Percentiles rank a stretch among this genome's conserved stretches.
Conservation (phyloP, 2,113 vertebrate genomes). For the Nerophis lumbriciformis region DNA sequence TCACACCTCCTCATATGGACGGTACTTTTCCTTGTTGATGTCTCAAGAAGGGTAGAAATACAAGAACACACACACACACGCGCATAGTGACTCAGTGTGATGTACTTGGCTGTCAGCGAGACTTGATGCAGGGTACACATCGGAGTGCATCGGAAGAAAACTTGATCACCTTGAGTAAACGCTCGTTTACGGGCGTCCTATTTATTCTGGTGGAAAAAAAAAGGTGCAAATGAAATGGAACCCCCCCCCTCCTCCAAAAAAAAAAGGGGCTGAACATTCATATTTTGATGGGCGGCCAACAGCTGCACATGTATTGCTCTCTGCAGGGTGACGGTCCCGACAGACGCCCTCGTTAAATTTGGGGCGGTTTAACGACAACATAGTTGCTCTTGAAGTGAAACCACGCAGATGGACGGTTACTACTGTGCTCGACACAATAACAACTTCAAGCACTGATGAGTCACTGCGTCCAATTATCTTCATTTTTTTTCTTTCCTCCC, state of each 20-base stretch:
- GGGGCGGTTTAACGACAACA: background rate
- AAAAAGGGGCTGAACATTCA: constrained; percentile 10
- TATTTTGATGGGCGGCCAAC: background rate
- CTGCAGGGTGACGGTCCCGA: background rate
- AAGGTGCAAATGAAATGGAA: constrained; percentile 31
- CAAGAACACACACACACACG: constrained; percentile 4
- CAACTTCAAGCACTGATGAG: constrained; percentile 14
- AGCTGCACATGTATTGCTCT: background rate
- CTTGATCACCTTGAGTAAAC: constrained; percentile 40
- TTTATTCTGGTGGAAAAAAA: constrained; percentile 18
- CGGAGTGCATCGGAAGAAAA: constrained; percentile 24
- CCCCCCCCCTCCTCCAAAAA: background rate
- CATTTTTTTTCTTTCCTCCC: constrained; percentile 5
- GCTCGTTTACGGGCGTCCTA: constrained; percentile 1
- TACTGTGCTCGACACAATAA: background rate
- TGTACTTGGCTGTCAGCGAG: constrained; percentile 24
- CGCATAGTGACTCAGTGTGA: constrained; percentile 31
- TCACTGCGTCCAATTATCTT: constrained; percentile 20
- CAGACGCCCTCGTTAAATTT: constrained; percentile 4
- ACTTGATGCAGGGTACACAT: constrained; percentile 29
- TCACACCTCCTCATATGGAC: too few relatives aligned
- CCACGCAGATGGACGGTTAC: background rate
- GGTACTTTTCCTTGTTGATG: too few relatives aligned
- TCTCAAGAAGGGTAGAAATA: too few relatives aligned
- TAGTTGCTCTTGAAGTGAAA: constrained; percentile 1